These are phyloP conservation scores for Cercopithecus mona DNA, from an alignment of 2,113 vertebrate species.

Conservation along the genomic window DNA sequence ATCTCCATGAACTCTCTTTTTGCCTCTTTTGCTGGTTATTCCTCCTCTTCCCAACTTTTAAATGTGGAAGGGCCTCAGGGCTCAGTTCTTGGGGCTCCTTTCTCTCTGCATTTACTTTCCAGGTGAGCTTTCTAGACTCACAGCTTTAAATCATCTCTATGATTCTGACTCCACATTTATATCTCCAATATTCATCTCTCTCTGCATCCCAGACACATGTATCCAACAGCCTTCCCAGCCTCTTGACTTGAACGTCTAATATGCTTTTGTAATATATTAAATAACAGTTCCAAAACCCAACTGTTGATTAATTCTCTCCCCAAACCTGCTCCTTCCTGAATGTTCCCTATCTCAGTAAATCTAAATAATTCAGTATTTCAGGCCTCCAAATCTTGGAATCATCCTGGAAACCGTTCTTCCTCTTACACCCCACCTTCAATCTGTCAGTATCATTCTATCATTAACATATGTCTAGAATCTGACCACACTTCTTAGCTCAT, in stretches of 20 bases:
- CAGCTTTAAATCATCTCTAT: neutral
- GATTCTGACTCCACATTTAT: neutral
- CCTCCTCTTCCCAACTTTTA: neutral
- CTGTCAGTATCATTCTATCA: neutral
- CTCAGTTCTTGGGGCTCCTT: neutral
- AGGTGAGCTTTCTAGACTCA: neutral
- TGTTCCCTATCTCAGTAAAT: neutral
- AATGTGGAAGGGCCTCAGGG: neutral
- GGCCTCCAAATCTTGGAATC: neutral
- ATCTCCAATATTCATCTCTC: neutral
- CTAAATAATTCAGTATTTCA: neutral
- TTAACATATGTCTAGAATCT: neutral
- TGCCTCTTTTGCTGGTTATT: neutral
- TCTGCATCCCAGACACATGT: neutral
- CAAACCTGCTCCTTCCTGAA: neutral
- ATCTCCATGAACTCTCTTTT: neutral
- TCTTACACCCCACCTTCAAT: neutral
- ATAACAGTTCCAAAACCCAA: neutral
- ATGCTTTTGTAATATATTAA: neutral
- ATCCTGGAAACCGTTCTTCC: neutral
- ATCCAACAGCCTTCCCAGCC: neutral
- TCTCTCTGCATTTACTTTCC: neutral
- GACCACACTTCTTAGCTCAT: neutral
- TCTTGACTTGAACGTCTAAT: neutral
- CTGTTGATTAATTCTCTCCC: neutral